A percentile compares a stretch with the other conserved stretches of the same genome.
Evolutionary conservation across 64 coral and sea anemone species (phyloP).

Genomic region (Pachyseris speciosa): DNA sequence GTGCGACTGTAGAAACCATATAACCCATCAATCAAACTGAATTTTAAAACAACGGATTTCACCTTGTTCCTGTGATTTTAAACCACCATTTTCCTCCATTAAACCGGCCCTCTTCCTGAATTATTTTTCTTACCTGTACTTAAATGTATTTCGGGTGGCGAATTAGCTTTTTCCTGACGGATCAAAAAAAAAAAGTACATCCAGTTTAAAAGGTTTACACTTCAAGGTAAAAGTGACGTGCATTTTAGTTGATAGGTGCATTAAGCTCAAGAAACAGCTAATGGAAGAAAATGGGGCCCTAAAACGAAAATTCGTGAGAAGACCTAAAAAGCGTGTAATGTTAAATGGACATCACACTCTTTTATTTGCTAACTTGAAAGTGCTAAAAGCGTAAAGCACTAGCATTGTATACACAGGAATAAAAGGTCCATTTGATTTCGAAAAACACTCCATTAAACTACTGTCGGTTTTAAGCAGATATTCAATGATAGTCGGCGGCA

Average conservation of each 20-base stretch:
- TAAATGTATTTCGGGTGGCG: neutral
- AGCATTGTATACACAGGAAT: conserved; percentile 47
- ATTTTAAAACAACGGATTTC: neutral
- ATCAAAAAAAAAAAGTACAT: conserved; percentile 23
- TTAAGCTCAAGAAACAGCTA: conserved; percentile 14
- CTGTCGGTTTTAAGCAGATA: conserved; percentile 1
- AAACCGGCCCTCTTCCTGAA: neutral
- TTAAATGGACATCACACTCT: conserved; percentile 43
- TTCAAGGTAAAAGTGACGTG: conserved; percentile 19
- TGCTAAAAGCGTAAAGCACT: conserved; percentile 55
- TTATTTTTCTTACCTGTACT: neutral
- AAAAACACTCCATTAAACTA: conserved; percentile 49
- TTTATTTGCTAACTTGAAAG: conserved; percentile 43
- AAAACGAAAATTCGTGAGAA: conserved; percentile 12
- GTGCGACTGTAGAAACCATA: neutral
- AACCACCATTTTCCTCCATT: neutral
- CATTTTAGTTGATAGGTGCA: conserved; percentile 18
- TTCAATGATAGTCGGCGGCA: neutral
- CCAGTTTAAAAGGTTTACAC: conserved; percentile 25
- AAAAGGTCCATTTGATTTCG: conserved; percentile 56
- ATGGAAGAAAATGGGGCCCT: neutral
- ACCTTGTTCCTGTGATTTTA: neutral
- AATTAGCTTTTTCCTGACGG: neutral
- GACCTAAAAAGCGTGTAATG: conserved; percentile 28
- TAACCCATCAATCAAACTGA: neutral